A percentile compares a stretch with the other conserved stretches of the same genome.
Conservation (phyloP, 92 coral and sea anemone genomes). For the Porites rus region DNA sequence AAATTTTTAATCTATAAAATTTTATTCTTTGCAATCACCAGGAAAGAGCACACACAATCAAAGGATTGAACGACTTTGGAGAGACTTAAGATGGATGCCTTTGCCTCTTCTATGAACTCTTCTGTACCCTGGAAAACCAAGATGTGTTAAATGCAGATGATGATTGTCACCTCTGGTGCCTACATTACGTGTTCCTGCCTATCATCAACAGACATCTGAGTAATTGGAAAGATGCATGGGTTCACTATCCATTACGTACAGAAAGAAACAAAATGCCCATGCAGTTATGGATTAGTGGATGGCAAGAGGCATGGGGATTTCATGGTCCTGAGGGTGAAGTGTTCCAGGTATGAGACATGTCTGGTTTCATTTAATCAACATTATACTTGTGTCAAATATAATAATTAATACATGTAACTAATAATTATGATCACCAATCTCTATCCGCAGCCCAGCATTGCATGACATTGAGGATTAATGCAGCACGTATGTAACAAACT, state of each 20-base stretch:
- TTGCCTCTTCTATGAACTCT: constrained; percentile 42
- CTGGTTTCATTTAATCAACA: neutral
- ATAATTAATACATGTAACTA: no score
- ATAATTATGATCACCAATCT: no score
- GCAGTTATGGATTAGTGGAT: constrained; percentile 73
- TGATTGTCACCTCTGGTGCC: constrained; percentile 74
- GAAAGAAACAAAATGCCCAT: constrained; percentile 68
- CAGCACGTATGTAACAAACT: no score
- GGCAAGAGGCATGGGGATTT: constrained; percentile 55
- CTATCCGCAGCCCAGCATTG: no score
- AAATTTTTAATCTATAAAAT: no score
- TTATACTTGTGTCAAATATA: no score
- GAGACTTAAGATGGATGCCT: constrained; percentile 69
- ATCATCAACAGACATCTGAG: constrained; percentile 59
- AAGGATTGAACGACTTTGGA: constrained; percentile 63
- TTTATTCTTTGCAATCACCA: no score
- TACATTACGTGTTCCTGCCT: constrained; percentile 68
- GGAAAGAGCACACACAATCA: constrained; percentile 4
- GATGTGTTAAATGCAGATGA: constrained; percentile 41
- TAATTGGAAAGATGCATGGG: constrained; percentile 70
- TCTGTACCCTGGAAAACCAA: constrained; percentile 46
- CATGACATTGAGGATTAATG: no score
- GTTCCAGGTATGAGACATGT: constrained; percentile 47
- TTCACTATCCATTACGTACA: constrained; percentile 71
- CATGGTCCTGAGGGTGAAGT: constrained; percentile 42